Evolutionary conservation across 2,113 vertebrate species (phyloP).

Genomic region (Nibea coibor): DNA sequence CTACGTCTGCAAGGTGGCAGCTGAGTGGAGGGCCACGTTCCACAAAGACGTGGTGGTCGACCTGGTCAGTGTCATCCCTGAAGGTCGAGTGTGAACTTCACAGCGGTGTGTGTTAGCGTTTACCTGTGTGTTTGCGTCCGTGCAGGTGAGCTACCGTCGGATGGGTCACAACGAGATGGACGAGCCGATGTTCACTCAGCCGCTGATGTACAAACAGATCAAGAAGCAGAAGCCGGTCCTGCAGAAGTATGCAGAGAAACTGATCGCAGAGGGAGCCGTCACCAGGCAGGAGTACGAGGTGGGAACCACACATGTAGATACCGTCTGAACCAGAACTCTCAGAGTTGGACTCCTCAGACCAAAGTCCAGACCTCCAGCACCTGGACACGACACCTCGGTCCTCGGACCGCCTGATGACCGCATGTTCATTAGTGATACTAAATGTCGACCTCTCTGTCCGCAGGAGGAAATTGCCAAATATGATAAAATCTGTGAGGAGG

Average conservation of each 20-base stretch:
- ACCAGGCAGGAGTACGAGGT: conserved; percentile 97
- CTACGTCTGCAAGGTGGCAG: conserved; percentile 97
- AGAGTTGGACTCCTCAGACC: no score
- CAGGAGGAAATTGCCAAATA: conserved; percentile 98
- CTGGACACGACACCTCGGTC: no score
- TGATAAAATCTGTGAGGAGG: conserved; percentile 98
- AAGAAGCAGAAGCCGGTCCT: conserved; percentile 96
- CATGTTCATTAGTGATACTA: no score
- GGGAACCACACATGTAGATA: not conserved
- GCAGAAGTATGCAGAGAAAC: conserved; percentile 94
- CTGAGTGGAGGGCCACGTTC: conserved; percentile 96
- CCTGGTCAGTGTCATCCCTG: conserved; percentile 84
- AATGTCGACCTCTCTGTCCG: conserved; percentile 5
- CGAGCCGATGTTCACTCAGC: conserved; percentile 98
- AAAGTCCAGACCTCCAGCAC: no score
- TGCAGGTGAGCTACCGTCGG: conserved; percentile 93
- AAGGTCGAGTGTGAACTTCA: no score
- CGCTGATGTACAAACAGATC: conserved; percentile 99
- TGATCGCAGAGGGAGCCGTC: conserved; percentile 93
- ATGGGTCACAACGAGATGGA: conserved; percentile 99
- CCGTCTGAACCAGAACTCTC: no score
- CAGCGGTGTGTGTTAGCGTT: not conserved
- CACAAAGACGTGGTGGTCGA: conserved; percentile 99
- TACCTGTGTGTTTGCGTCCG: not conserved
- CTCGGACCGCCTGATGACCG: no score